Base-by-base conservation (phyloP, 2,113 vertebrate species). In the Poecilia latipinna region DNA sequence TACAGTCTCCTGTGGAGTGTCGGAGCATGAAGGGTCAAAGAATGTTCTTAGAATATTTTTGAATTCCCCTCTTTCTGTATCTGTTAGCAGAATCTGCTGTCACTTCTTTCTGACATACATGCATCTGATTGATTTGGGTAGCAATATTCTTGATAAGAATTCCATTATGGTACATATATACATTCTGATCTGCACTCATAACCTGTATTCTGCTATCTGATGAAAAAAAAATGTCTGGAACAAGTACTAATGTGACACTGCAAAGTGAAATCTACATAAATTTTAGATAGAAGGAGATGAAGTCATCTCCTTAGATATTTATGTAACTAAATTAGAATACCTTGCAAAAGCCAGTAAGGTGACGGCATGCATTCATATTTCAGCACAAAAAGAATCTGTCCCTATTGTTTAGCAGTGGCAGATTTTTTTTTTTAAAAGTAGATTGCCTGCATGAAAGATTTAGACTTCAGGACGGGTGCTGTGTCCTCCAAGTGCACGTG, bases 281-380 rank as follows among this genome's bases (percentile, higher is more conserved):
- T 37, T 78, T 37, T 70, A 4, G 35, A 4, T 19, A 33, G 28
- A 17, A 31, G 70, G 15, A 57, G 44, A 6, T 61, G 54, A 61
- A 63, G 70, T 37, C 17, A 12, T 68, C 6, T 51, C 26, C 35
- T 74, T 4, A 28, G 32, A 63, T 79, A 33, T 54, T 48, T 44
- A 37, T 68, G 6, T 2, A 22, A 54, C 39, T 26, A 35, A 68
- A 68, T 80, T 26, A 64, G 37, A 75, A 51, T 68, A 78, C 22
- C 19, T 8, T 28, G 39, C 28, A 68, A 76, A 68, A 71, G 39
- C 26, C 54, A 70, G 44, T n/a, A 57, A 48, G 37, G 28, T 74
- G 75, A 69, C 35, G 61, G 22, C 19, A 22, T 44, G 24, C 19
- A 73, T 85, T 68, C 32, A 76, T 73, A 33, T 67, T 74, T 67